These are phyloP conservation scores for Ypsolopha scabrella DNA, from an alignment of 2,888 invertebrate genomes.

Conservation along the genomic window DNA sequence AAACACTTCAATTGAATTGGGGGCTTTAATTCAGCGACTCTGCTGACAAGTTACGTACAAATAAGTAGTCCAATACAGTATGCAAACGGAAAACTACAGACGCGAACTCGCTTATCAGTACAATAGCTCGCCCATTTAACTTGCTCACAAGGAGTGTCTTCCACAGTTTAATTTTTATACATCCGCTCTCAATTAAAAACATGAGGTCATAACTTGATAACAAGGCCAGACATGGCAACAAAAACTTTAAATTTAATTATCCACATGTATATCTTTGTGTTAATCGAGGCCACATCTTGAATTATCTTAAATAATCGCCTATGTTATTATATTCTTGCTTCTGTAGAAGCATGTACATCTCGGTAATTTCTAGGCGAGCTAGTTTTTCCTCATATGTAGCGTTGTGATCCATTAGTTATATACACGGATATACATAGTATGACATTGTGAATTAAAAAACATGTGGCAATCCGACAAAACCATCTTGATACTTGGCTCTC, in stretches of 20 bases:
- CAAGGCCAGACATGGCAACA: slow-evolving; percentile 18
- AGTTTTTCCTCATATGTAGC: too few species aligned
- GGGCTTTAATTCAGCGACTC: slow-evolving; percentile 59
- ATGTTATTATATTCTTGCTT: slow-evolving; percentile 2
- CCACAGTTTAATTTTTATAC: slow-evolving; percentile 2
- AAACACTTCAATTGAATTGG: slow-evolving; percentile 70
- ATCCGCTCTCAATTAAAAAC: slow-evolving; percentile 7
- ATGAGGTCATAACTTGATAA: slow-evolving; percentile 18
- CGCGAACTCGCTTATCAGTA: too few species aligned
- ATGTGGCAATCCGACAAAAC: slow-evolving; percentile 14
- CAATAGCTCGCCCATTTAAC: slow-evolving; percentile 2
- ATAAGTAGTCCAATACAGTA: slow-evolving; percentile 13
- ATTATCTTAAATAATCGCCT: background rate
- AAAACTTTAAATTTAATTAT: slow-evolving; percentile 16
- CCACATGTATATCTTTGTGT: slow-evolving; percentile 8
- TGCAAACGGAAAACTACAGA: slow-evolving; percentile 14
- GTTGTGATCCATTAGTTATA: background rate
- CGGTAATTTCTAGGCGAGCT: too few species aligned
- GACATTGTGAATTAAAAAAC: slow-evolving; percentile 28
- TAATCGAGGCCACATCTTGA: slow-evolving; percentile 12
- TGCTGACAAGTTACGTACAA: slow-evolving; percentile 40
- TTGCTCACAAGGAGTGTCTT: background rate
- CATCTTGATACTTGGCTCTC: slow-evolving; percentile 10
- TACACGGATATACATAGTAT: slow-evolving; percentile 16
- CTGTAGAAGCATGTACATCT: too few species aligned